Percentiles rank a stretch among this genome's conserved stretches.
These are phyloP conservation scores for Lepisosteus osseus DNA, from an alignment of 2,113 vertebrate genomes.

Conservation along the genomic window DNA sequence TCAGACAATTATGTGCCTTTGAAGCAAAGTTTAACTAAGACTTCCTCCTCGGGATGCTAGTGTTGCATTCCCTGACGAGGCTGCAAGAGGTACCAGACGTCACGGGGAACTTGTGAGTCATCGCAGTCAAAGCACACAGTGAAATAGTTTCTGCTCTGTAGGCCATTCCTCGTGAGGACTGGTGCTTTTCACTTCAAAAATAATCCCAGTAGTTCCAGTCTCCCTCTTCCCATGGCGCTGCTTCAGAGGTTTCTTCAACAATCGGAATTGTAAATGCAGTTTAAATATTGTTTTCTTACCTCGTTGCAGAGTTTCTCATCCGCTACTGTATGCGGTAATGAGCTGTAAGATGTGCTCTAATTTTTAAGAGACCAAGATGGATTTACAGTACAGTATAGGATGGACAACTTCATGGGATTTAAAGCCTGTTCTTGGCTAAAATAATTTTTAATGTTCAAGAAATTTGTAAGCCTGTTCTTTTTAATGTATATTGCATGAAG, in stretches of 20 bases:
- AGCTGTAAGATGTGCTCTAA: slow-evolving; percentile 23
- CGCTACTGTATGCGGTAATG: not conserved
- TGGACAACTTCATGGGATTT: too few species aligned
- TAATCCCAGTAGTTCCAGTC: too few species aligned
- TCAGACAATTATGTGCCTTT: slow-evolving; percentile 63
- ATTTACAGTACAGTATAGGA: not conserved
- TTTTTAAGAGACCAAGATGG: slow-evolving; percentile 22
- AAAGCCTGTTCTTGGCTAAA: too few species aligned
- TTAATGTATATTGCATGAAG: too few species aligned
- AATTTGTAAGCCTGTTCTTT: too few species aligned
- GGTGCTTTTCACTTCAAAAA: too few species aligned
- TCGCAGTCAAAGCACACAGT: not conserved
- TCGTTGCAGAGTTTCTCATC: slow-evolving; percentile 27
- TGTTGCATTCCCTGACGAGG: not conserved
- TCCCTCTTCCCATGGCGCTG: slow-evolving; percentile 30
- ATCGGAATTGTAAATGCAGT: slow-evolving; percentile 33
- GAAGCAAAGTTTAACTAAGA: slow-evolving; percentile 49
- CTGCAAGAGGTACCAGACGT: not conserved
- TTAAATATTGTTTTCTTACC: slow-evolving; percentile 33
- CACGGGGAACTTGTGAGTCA: slow-evolving; percentile 14
- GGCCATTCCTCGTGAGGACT: not conserved
- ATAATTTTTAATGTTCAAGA: too few species aligned
- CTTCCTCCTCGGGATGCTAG: slow-evolving; percentile 42
- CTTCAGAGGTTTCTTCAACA: slow-evolving; percentile 20
- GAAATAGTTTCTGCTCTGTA: slow-evolving; percentile 13